Percentiles rank a stretch among this genome's conserved stretches.
Evolutionary conservation across 2,888 invertebrate species (phyloP).

Genomic region (Phaonia tiefii): DNA sequence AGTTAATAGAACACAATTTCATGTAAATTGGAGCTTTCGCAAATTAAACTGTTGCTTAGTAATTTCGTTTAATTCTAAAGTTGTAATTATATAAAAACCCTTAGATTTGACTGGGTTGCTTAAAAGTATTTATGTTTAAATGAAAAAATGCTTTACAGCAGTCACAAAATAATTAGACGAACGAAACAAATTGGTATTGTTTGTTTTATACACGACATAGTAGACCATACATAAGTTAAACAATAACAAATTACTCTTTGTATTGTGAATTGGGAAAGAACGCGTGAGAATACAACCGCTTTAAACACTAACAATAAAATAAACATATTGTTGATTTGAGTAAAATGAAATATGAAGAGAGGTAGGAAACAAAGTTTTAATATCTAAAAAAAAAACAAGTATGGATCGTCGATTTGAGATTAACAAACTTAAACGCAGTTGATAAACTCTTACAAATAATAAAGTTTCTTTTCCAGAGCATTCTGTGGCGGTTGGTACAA

Average conservation of each 20-base stretch:
- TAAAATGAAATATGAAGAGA: conserved; percentile 19
- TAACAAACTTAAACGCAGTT: not conserved
- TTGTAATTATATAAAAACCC: too few relatives aligned
- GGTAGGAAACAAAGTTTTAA: conserved; percentile 16
- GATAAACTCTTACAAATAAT: conserved; percentile 84
- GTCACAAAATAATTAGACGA: not conserved
- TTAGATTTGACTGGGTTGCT: too few relatives aligned
- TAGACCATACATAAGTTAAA: too few relatives aligned
- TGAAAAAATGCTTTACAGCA: not conserved
- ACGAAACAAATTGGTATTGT: too few relatives aligned
- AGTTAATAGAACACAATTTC: too few relatives aligned
- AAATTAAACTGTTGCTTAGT: too few relatives aligned
- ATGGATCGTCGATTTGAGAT: conserved; percentile 12
- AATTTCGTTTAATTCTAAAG: too few relatives aligned
- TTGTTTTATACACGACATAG: too few relatives aligned
- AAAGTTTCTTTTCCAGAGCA: conserved; percentile 85
- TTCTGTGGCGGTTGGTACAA: conserved; percentile 87
- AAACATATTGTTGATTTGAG: conserved; percentile 4
- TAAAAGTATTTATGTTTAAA: too few relatives aligned
- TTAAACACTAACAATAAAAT: conserved; percentile 10
- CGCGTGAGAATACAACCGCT: conserved; percentile 6
- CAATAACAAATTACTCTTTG: too few relatives aligned
- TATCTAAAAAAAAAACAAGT: conserved; percentile 32
- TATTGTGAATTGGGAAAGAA: not conserved
- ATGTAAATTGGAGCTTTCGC: too few relatives aligned